Evolutionary conservation across 2,888 invertebrate species (phyloP).

Genomic region (Phengaris arion): DNA sequence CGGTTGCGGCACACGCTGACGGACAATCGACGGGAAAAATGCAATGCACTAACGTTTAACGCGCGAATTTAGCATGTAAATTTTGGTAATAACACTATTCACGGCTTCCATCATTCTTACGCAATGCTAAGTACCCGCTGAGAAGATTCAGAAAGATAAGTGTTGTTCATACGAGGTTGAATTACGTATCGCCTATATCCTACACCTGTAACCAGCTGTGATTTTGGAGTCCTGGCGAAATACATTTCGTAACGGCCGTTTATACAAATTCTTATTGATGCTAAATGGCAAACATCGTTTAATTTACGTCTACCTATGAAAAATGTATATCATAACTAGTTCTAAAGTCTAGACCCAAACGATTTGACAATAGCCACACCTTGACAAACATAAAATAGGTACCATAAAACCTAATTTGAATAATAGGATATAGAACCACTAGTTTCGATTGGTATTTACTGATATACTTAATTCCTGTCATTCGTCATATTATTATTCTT

Average conservation of each 20-base stretch:
- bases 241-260: background rate
- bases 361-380: background rate
- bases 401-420: background rate
- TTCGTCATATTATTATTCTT: background rate
- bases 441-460: background rate
- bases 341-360: background rate
- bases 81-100: conserved; percentile 1
- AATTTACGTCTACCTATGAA: background rate
- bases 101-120: background rate
- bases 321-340: background rate
- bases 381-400: background rate
- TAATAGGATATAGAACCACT: background rate
- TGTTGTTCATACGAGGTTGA: background rate
- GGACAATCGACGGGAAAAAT: conserved; percentile 42
- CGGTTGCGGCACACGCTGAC: conserved; percentile 52
- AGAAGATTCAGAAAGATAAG: background rate
- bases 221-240: background rate
- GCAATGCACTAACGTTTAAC: conserved; percentile 29
- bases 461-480: background rate
- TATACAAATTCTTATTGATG: background rate
- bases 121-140: background rate
- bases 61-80: conserved; percentile 24
- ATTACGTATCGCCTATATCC: too few species aligned
- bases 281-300: background rate
- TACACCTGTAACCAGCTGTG: background rate